Percentiles rank a stretch among this genome's conserved stretches.
These are phyloP conservation scores for Haplochromis vanheusdeni DNA, from an alignment of 2,113 vertebrate genomes.

Conservation along the genomic window DNA sequence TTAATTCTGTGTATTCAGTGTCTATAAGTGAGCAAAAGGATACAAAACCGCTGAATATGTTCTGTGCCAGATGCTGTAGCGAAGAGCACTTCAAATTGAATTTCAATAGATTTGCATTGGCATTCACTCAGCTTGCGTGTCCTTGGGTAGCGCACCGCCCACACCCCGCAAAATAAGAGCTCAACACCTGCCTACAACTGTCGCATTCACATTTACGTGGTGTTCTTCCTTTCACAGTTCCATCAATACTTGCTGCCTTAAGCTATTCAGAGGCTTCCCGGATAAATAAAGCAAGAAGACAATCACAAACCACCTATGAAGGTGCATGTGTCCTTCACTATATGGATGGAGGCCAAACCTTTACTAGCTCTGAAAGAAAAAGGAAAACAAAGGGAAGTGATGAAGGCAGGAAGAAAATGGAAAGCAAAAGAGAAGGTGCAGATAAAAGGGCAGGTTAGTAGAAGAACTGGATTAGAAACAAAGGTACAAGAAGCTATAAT, in stretches of 20 bases:
- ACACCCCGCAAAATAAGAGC: conserved; percentile 14
- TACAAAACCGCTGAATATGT: conserved; percentile 33
- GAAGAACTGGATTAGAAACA: background rate
- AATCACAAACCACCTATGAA: conserved; percentile 20
- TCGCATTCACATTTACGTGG: conserved; percentile 34
- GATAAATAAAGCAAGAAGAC: conserved; percentile 32
- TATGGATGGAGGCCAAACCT: conserved; percentile 35
- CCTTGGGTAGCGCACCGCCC: conserved; percentile 45
- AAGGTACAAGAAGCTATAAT: background rate
- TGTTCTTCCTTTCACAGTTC: conserved; percentile 14
- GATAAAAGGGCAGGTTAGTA: conserved; percentile 1
- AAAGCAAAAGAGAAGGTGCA: background rate
- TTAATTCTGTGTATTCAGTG: conserved; percentile 36
- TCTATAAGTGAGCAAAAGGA: conserved; percentile 16
- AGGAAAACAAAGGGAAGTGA: background rate
- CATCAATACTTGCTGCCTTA: conserved; percentile 33
- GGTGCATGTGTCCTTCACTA: conserved; percentile 42
- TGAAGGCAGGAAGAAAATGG: background rate
- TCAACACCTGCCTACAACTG: conserved; percentile 29
- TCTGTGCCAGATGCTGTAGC: conserved; percentile 48
- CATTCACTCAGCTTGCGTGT: conserved; percentile 41
- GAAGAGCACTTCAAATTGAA: conserved; percentile 52
- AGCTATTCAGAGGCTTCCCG: conserved; percentile 33
- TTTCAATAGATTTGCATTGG: conserved; percentile 62
- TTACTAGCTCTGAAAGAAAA: background rate